Percentiles rank a stretch among this genome's conserved stretches.
These are phyloP conservation scores for Irena cyanogastra DNA, from an alignment of 2,113 vertebrate species.

Conservation along the genomic window DNA sequence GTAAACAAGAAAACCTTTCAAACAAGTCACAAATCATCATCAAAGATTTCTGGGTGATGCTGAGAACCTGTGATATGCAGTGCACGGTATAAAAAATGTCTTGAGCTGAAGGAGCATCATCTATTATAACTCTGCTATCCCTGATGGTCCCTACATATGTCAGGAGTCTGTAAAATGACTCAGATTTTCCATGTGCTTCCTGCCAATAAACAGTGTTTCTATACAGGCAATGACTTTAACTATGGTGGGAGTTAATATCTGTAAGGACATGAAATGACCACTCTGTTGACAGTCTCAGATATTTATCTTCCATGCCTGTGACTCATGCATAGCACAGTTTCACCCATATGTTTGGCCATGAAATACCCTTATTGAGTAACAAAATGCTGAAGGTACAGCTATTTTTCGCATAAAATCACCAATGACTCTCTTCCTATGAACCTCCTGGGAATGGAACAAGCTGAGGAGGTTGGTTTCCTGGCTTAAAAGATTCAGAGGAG, in stretches of 20 bases:
- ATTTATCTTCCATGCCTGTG: background rate
- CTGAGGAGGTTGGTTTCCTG: background rate
- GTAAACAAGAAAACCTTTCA: background rate
- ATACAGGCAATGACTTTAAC: background rate
- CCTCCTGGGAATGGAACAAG: background rate
- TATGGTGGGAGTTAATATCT: background rate
- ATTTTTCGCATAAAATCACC: background rate
- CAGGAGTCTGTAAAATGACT: background rate
- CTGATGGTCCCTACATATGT: background rate
- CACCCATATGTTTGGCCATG: background rate
- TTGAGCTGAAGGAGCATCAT: background rate
- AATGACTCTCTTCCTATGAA: background rate
- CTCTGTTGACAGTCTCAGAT: constrained; percentile 9
- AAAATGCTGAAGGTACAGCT: background rate
- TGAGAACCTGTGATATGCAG: background rate
- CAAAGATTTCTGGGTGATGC: background rate
- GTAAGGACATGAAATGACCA: constrained; percentile 22
- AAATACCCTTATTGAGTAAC: background rate
- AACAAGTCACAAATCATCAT: background rate
- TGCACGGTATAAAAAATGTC: background rate
- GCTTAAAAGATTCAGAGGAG: background rate
- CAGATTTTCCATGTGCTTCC: background rate
- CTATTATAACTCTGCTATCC: background rate
- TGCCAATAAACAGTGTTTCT: background rate
- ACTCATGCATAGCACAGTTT: background rate